Conservation (phyloP, 2,113 vertebrate species). For the Python bivittatus region DNA sequence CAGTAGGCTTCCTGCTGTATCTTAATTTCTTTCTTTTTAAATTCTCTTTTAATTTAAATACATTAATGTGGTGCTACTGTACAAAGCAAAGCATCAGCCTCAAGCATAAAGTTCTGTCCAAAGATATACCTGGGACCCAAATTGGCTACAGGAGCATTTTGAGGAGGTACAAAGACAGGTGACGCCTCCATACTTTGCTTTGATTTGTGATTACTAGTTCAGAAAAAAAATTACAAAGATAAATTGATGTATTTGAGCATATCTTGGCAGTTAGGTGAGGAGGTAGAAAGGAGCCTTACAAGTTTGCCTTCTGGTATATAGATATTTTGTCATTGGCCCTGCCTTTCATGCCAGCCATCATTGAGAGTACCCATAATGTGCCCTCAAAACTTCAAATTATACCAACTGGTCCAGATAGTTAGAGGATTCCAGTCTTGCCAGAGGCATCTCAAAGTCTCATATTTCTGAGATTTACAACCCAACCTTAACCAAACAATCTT, state of each 20-base stretch:
- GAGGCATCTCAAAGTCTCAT: not conserved
- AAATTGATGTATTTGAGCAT: not conserved
- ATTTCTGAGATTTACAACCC: not conserved
- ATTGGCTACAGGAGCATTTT: not conserved
- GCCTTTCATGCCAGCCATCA: not conserved
- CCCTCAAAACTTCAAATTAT: not conserved
- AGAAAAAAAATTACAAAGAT: not conserved
- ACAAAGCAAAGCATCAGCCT: not conserved
- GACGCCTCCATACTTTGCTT: not conserved
- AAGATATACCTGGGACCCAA: not conserved
- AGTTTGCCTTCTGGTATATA: not conserved
- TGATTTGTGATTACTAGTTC: not conserved
- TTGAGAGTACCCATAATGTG: not conserved
- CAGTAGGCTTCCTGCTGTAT: not conserved
- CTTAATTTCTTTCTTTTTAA: not conserved
- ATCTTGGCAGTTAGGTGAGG: not conserved
- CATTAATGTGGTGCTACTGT: not conserved
- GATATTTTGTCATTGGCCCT: not conserved
- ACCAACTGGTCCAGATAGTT: not conserved
- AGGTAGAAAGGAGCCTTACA: not conserved
- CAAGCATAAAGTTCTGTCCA: not conserved
- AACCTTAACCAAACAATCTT: not conserved
- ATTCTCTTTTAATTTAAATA: not conserved
- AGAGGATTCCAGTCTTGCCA: not conserved
- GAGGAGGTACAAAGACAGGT: not conserved